Percentiles rank a stretch among this genome's conserved stretches.
These are phyloP conservation scores for Patella depressa DNA, from an alignment of 2,888 invertebrate genomes.

Conservation along the genomic window DNA sequence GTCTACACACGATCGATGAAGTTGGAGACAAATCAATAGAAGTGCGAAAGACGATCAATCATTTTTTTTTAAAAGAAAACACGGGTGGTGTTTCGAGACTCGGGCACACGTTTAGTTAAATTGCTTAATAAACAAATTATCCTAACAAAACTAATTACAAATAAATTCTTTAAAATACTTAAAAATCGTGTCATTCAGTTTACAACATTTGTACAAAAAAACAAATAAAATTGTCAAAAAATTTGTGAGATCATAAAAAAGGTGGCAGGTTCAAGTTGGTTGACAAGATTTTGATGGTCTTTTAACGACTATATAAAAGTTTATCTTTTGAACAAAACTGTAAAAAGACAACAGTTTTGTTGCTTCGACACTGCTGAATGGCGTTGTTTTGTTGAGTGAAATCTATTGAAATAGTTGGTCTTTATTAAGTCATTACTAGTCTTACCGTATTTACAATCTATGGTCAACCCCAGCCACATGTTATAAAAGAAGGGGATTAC, in stretches of 20 bases:
- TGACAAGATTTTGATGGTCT: constrained; percentile 5
- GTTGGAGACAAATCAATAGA: too few species aligned
- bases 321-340: not conserved
- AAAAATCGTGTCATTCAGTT: too few species aligned
- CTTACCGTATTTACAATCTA: not conserved
- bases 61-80: too few species aligned
- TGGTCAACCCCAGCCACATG: not conserved
- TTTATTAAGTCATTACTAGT: constrained; percentile 12
- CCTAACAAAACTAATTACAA: not conserved
- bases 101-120: too few species aligned
- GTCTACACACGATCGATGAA: too few species aligned
- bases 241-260: constrained; percentile 1
- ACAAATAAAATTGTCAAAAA: not conserved
- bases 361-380: not conserved
- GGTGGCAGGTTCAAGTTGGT: not conserved
- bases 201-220: not conserved
- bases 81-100: too few species aligned
- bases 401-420: not conserved
- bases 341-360: constrained; percentile 3
- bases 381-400: not conserved
- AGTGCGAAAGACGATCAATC: too few species aligned
- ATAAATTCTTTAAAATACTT: not conserved
- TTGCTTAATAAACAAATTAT: not conserved
- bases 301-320: not conserved
- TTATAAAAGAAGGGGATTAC: not conserved